A percentile compares a stretch with the other conserved stretches of the same genome.
phyloP scores from a whole-genome alignment of 92 coral and sea anemone genomes.

The Epizoanthus illoricatus region DNA sequence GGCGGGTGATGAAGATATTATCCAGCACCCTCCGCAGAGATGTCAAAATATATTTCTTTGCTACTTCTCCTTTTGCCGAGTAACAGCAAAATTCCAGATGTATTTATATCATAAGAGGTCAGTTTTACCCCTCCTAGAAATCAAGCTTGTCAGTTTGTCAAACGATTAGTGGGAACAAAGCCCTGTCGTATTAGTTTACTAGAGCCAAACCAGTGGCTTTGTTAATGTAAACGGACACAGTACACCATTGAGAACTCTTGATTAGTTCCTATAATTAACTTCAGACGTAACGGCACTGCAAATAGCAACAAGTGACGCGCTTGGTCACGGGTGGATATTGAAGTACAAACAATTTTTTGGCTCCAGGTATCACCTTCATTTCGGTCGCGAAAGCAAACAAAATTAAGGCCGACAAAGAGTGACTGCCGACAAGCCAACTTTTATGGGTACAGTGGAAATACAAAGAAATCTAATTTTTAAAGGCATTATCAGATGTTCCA shows the following conservation, averaged over 20 bases:
- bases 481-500: no score
- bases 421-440: no score
- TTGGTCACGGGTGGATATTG: no score
- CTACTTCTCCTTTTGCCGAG: no score
- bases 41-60: no score
- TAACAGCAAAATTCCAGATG: not conserved
- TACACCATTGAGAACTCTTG: not conserved
- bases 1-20: not conserved
- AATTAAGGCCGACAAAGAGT: no score
- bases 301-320: not conserved
- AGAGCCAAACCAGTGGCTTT: constrained; percentile 1
- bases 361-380: no score
- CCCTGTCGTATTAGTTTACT: not conserved
- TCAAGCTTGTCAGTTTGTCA: constrained; percentile 14
- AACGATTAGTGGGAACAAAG: not conserved
- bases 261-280: constrained; percentile 11
- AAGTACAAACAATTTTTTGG: no score
- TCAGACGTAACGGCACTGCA: not conserved
- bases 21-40: no score
- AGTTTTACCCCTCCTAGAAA: not conserved
- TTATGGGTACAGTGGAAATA: no score
- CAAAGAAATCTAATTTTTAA: no score
- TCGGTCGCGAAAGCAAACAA: no score
- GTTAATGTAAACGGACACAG: constrained; percentile 7
- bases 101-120: not conserved